phyloP scores from a whole-genome alignment of 2,113 vertebrate genomes.

The Burhinus bistriatus region DNA sequence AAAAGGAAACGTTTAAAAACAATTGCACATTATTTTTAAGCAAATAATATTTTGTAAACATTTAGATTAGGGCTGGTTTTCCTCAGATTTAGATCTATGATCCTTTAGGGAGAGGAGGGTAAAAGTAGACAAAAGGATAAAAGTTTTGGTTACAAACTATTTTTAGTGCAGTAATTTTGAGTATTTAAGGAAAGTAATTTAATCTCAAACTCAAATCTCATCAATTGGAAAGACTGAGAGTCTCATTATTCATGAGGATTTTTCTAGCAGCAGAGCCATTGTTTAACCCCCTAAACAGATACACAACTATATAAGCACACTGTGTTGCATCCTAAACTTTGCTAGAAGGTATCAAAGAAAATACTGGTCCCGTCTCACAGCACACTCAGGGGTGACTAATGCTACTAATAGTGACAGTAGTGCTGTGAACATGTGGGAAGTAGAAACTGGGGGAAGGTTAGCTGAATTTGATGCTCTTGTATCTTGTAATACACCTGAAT shows the following conservation, averaged over 20 bases:
- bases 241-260: not conserved
- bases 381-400: not conserved
- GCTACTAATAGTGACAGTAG: not conserved
- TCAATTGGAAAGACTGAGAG: not conserved
- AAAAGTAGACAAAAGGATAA: not conserved
- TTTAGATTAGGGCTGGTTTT: not conserved
- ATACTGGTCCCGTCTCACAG: not conserved
- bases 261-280: not conserved
- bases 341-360: not conserved
- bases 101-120: not conserved
- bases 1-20: not conserved
- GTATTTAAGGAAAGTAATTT: constrained; percentile 11
- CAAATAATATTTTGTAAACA: not conserved
- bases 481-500: not conserved
- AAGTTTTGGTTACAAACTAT: not conserved
- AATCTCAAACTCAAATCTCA: not conserved
- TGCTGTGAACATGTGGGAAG: not conserved
- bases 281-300: not conserved
- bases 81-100: not conserved
- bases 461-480: not conserved
- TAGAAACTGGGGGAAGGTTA: not conserved
- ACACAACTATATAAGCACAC: too few relatives aligned
- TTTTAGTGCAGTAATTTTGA: not conserved
- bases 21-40: not conserved
- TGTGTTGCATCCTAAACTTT: not conserved